Evolutionary conservation across 2,888 invertebrate genomes (phyloP).

Genomic region (Limnephilus marmoratus): DNA sequence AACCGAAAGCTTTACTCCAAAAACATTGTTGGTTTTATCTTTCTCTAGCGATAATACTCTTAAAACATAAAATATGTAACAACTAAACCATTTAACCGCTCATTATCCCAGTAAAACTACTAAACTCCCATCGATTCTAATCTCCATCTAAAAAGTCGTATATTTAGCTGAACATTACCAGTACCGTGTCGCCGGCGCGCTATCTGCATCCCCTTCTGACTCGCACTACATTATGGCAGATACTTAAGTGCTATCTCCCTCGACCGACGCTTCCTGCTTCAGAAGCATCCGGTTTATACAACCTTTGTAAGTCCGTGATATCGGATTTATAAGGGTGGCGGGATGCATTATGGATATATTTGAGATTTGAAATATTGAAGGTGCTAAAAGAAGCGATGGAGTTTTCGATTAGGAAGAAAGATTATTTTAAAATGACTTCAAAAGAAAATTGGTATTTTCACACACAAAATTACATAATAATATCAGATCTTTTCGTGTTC

Average conservation of each 20-base stretch:
- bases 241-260: slow-evolving; percentile 24
- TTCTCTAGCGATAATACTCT: not conserved
- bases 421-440: not conserved
- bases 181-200: slow-evolving; percentile 14
- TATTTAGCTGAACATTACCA: not conserved
- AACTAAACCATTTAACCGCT: not conserved
- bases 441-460: not conserved
- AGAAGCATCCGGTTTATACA: slow-evolving; percentile 18
- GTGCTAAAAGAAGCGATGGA: not conserved
- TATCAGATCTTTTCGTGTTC: too few species aligned
- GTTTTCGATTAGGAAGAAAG: not conserved
- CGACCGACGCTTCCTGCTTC: slow-evolving; percentile 27
- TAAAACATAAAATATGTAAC: not conserved
- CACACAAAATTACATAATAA: not conserved
- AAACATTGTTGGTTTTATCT: not conserved
- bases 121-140: not conserved
- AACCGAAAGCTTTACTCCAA: not conserved
- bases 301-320: not conserved
- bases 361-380: not conserved
- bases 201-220: not conserved
- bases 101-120: not conserved
- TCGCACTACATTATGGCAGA: not conserved
- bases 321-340: not conserved
- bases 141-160: not conserved
- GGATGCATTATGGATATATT: not conserved